phyloP scores from a whole-genome alignment of 2,113 vertebrate species.

The Butorides virescens region DNA sequence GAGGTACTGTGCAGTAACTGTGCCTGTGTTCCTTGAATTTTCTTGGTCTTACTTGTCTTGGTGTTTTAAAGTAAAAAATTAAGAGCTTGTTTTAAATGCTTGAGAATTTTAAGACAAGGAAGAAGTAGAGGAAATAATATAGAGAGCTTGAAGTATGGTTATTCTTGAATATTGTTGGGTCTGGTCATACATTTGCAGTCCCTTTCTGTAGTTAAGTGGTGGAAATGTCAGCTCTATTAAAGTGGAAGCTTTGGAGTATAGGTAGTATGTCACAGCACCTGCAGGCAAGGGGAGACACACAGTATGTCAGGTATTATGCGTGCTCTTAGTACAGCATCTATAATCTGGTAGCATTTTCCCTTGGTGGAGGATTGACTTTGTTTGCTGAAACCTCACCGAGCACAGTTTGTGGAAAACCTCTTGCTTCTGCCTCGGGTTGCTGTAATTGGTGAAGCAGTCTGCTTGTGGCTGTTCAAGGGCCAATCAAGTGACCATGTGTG shows the following conservation, averaged over 20 bases:
- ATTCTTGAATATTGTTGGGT: background rate
- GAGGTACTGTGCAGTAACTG: constrained; percentile 79
- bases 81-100: background rate
- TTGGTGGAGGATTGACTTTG: background rate
- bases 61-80: background rate
- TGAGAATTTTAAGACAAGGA: background rate
- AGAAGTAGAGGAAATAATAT: background rate
- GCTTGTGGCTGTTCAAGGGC: background rate
- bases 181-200: background rate
- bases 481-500: background rate
- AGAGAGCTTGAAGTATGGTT: background rate
- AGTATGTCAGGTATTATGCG: background rate
- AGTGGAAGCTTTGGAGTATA: background rate
- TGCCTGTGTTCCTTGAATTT: background rate
- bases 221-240: background rate
- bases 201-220: background rate
- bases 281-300: background rate
- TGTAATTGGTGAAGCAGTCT: background rate
- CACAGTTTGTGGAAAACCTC: background rate
- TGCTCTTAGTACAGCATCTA: background rate
- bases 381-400: background rate
- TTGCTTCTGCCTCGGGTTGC: background rate
- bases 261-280: background rate
- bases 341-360: background rate
- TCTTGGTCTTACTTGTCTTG: background rate